phyloP scores from a whole-genome alignment of 2,888 invertebrate genomes.

The Odontocerum albicorne region DNA sequence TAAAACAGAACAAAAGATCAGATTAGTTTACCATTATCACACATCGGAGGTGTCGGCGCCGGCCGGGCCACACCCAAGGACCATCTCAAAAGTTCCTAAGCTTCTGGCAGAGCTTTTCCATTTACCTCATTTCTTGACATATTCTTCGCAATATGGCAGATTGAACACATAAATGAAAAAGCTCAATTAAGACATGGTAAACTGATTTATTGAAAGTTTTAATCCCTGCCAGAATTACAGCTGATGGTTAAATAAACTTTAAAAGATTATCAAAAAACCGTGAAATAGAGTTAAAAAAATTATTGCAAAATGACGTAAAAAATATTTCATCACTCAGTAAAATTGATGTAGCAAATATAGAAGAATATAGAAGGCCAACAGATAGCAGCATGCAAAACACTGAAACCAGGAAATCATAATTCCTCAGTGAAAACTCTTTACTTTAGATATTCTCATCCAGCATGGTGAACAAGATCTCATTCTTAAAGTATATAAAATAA shows the following conservation, averaged over 20 bases:
- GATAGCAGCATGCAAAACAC: constrained; percentile 38
- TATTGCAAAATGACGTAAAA: constrained; percentile 15
- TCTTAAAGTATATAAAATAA: constrained; percentile 37
- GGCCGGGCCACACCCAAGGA: constrained; percentile 63
- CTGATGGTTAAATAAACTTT: constrained; percentile 2
- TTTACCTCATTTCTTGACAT: constrained; percentile 17
- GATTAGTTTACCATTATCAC: constrained; percentile 55
- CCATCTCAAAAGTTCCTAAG: constrained; percentile 92
- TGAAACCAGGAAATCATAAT: constrained; percentile 34
- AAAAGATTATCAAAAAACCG: constrained; percentile 4
- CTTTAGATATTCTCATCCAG: constrained; percentile 21
- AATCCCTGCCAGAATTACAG: constrained; percentile 15
- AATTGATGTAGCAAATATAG: constrained; percentile 29
- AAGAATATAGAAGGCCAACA: constrained; percentile 38
- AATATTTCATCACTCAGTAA: constrained; percentile 24
- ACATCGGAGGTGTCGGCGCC: not conserved
- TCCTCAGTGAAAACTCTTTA: constrained; percentile 31
- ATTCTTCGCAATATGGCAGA: constrained; percentile 1
- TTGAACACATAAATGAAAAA: constrained; percentile 24
- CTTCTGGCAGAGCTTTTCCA: constrained; percentile 45
- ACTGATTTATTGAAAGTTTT: constrained; percentile 1
- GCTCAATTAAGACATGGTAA: constrained; percentile 24
- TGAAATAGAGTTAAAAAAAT: constrained; percentile 4
- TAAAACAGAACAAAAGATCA: constrained; percentile 68
- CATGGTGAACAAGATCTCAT: constrained; percentile 37